Percentiles rank a stretch among this genome's conserved stretches.
phyloP scores from a whole-genome alignment of 1,140 invertebrate genomes.

The Pseudomyrmex sp. region DNA sequence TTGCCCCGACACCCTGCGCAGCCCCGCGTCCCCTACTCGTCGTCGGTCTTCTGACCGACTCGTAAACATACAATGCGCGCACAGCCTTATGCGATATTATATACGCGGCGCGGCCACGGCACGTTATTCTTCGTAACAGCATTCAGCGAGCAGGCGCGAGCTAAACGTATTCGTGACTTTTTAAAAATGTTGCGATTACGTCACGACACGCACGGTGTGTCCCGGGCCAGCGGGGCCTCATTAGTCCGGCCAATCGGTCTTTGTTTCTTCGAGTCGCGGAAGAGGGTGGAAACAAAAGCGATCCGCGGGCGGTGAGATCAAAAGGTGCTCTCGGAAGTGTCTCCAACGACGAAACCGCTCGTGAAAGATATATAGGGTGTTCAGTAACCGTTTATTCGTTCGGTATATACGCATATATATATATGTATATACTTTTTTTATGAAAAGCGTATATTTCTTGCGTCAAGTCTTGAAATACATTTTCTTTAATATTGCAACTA shows the following conservation, averaged over 20 bases:
- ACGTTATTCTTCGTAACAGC: slow-evolving; percentile 78
- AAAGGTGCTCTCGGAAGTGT: slow-evolving; percentile 65
- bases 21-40: slow-evolving; percentile 58
- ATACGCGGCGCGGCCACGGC: slow-evolving; percentile 74
- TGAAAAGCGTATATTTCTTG: neutral
- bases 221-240: slow-evolving; percentile 55
- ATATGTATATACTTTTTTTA: neutral
- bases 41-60: slow-evolving; percentile 61
- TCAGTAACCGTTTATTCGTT: neutral
- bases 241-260: slow-evolving; percentile 70
- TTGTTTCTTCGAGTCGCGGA: slow-evolving; percentile 64
- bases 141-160: slow-evolving; percentile 72
- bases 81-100: slow-evolving; percentile 69
- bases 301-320: slow-evolving; percentile 74
- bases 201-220: slow-evolving; percentile 71
- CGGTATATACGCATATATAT: no score
- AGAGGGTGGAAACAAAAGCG: slow-evolving; percentile 52
- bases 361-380: neutral
- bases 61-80: slow-evolving; percentile 78
- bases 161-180: slow-evolving; percentile 82
- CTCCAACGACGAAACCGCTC: slow-evolving; percentile 25
- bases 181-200: slow-evolving; percentile 82
- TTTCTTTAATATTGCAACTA: neutral
- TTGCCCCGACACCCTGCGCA: slow-evolving; percentile 73
- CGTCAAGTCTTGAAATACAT: neutral